Evolutionary conservation across 2,797 vertebrate species (phyloP).

Genomic region (Selene dorsalis): DNA sequence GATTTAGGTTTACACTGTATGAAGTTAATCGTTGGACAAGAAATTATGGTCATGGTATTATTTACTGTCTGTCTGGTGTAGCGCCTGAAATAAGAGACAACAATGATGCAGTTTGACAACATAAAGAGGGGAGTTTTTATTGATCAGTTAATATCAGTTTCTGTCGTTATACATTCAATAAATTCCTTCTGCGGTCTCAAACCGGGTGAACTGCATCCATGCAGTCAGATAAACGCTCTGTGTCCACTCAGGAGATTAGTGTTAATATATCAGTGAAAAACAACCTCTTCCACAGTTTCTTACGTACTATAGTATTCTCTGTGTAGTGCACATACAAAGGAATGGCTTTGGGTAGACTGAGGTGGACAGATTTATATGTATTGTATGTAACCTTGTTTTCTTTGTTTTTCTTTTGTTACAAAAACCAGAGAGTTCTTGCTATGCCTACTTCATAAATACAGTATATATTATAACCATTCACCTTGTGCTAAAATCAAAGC

Average conservation of each 20-base stretch:
- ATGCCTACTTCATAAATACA: slow-evolving; percentile 77
- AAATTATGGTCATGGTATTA: background rate
- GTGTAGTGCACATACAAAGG: slow-evolving; percentile 59
- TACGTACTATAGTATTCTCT: slow-evolving; percentile 37
- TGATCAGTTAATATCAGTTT: slow-evolving; percentile 64
- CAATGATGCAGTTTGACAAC: slow-evolving; percentile 65
- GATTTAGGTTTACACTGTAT: background rate
- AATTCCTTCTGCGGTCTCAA: slow-evolving; percentile 50
- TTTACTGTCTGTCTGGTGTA: background rate
- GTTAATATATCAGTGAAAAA: slow-evolving; percentile 47
- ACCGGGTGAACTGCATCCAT: slow-evolving; percentile 38
- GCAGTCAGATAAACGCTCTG: slow-evolving; percentile 18
- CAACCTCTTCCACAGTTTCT: slow-evolving; percentile 28
- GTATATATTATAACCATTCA: slow-evolving; percentile 73
- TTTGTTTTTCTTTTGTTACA: slow-evolving; percentile 56
- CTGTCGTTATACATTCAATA: slow-evolving; percentile 75
- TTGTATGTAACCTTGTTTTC: slow-evolving; percentile 50
- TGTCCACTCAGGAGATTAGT: slow-evolving; percentile 43
- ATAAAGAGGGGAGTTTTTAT: slow-evolving; percentile 78
- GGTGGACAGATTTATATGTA: slow-evolving; percentile 35
- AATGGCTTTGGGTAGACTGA: slow-evolving; percentile 58
- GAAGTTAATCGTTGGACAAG: background rate
- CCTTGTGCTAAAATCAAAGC: slow-evolving; percentile 78
- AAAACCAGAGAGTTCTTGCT: slow-evolving; percentile 68
- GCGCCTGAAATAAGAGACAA: slow-evolving; percentile 25